Percentiles rank a stretch among this genome's conserved stretches.
Conservation (phyloP, 2,797 vertebrate species). For the Urosaurus nigricauda region DNA sequence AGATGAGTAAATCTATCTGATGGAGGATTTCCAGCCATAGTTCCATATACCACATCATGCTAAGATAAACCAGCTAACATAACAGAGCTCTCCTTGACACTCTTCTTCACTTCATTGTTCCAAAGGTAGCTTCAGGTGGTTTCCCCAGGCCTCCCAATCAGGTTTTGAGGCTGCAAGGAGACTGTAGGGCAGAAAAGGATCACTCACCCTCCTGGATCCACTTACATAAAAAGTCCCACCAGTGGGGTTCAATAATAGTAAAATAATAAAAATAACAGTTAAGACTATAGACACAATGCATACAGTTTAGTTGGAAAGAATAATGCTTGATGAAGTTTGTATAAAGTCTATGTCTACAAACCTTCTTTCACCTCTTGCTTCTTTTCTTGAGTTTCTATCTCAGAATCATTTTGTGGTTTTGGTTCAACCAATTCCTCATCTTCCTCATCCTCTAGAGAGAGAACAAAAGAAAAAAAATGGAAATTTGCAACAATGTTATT, state of each 20-base stretch:
- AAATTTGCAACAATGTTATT: conserved; percentile 41
- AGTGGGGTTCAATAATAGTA: not conserved
- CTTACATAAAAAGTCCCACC: no score
- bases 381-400: conserved; percentile 90
- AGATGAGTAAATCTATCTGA: no score
- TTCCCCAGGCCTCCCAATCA: no score
- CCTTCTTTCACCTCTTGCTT: conserved; percentile 91
- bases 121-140: no score
- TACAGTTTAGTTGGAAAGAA: not conserved
- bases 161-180: no score
- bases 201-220: no score
- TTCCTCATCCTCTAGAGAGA: conserved; percentile 91
- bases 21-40: no score
- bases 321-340: conserved; percentile 18
- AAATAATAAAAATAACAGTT: not conserved
- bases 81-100: no score
- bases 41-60: no score
- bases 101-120: no score
- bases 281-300: not conserved
- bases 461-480: conserved; percentile 64
- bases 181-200: no score
- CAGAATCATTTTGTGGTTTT: conserved; percentile 87
- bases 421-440: conserved; percentile 91
- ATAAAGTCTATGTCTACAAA: conserved; percentile 63
- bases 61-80: no score